A percentile compares a stretch with the other conserved stretches of the same genome.
These are phyloP conservation scores for Eumaeus atala DNA, from an alignment of 1,140 invertebrate genomes.

Conservation along the genomic window DNA sequence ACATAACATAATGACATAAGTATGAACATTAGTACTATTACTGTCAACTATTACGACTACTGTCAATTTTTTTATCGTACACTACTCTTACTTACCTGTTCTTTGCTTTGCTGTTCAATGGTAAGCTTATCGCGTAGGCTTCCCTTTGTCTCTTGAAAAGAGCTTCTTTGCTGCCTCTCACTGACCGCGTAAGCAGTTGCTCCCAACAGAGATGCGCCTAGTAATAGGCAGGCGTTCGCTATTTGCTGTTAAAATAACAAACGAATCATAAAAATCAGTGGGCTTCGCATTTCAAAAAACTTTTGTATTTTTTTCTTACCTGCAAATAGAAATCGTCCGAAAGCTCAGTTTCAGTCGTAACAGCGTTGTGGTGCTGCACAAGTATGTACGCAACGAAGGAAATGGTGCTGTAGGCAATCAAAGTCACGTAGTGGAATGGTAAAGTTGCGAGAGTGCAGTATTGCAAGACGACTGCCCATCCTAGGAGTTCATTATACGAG, in stretches of 20 bases:
- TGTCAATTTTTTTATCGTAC: too few species aligned
- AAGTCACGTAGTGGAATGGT: constrained; percentile 80
- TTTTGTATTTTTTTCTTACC: constrained; percentile 25
- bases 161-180: constrained; percentile 89
- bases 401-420: constrained; percentile 49
- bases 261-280: background rate
- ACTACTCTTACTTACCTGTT: constrained; percentile 81
- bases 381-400: constrained; percentile 50
- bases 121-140: constrained; percentile 93
- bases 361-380: constrained; percentile 58
- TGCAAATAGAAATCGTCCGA: constrained; percentile 60
- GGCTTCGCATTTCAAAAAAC: background rate
- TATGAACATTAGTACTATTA: too few species aligned
- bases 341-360: constrained; percentile 38
- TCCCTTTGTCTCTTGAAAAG: constrained; percentile 93
- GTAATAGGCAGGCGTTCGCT: constrained; percentile 81
- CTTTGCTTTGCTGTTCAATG: constrained; percentile 93
- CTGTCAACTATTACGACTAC: too few species aligned
- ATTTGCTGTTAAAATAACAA: constrained; percentile 75
- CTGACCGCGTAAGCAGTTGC: constrained; percentile 86
- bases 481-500: constrained; percentile 74
- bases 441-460: constrained; percentile 90
- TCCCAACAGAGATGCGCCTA: constrained; percentile 83
- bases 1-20: too few species aligned
- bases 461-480: constrained; percentile 86